phyloP scores from a whole-genome alignment of 2,888 invertebrate species.

The Torymus texanus region DNA sequence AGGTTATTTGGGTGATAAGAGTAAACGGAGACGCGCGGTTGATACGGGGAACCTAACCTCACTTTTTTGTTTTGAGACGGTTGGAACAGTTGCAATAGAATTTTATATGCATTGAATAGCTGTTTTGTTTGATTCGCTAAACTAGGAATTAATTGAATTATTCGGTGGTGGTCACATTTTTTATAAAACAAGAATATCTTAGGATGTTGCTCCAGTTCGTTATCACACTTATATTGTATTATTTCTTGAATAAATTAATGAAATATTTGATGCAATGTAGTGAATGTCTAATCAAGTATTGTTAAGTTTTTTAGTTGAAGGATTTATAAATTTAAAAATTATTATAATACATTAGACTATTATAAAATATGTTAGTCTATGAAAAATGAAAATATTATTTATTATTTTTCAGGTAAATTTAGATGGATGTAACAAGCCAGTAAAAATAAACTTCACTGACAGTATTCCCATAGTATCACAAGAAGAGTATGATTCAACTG shows the following conservation, averaged over 20 bases:
- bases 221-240: no score
- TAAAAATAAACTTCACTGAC: slow-evolving; percentile 78
- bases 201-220: no score
- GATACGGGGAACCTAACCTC: slow-evolving; percentile 29
- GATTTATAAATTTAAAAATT: no score
- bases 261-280: no score
- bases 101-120: neutral
- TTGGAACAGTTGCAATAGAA: neutral
- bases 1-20: neutral
- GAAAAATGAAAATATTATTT: neutral
- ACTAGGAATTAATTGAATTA: no score
- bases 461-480: slow-evolving; percentile 83
- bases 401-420: slow-evolving; percentile 63
- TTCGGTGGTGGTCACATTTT: no score
- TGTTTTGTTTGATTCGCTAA: neutral
- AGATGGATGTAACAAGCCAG: slow-evolving; percentile 70
- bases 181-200: no score
- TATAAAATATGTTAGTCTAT: no score
- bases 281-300: no score
- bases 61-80: neutral
- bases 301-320: no score
- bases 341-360: no score
- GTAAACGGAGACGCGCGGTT: neutral
- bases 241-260: no score
- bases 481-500: slow-evolving; percentile 77